Base-by-base conservation (phyloP, 2,113 vertebrate genomes). In the Macroglossus sobrinus region DNA sequence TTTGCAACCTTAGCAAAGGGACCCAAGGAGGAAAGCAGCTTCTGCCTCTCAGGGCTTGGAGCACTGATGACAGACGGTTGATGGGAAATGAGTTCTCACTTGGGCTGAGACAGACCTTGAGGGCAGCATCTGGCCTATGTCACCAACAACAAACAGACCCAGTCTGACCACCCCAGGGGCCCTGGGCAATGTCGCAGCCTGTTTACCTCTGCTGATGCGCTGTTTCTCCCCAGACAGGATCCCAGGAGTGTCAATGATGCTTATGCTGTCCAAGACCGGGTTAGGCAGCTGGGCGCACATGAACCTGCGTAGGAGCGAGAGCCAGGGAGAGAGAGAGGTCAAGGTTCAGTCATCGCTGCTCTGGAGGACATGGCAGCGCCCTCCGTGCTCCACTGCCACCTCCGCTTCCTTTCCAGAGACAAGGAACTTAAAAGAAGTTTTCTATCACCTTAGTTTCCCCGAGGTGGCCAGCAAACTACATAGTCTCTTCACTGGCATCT, bases 231-330 rank as follows among this genome's bases (percentile, higher is more conserved):
- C 98, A 0, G 98, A 98, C 35, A 98, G 98, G 98, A 99, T 99
- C 79, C 99, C 99, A 0, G 99, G 99, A 4, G 99, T 99, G 98
- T 99, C 99, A 5, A 99, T 99, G 98, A 99, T 99, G 97, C 99
- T 99, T 97, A 99, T 99, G 97, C 99, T 99, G 96, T 99, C 99
- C 98, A 99, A 98, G 82, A 99, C 99, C 0, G 99, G 98, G 96
- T 99, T 99, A 47, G 99, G 99, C 98, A 99, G 94, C 98, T 99
- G 99, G 55, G 99, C 99, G 30, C 99, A 99, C 99, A 99, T 99
- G 96, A 99, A 99, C 98, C 99, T 99, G 97, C 19, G 79, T 0
- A 30, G 84, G 12, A 55, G 61, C n/a, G 53, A 92, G 64, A 6
- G 47, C 21, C 82, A 19, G 26, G 64, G 22, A 28, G 21, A 6